A percentile compares a stretch with the other conserved stretches of the same genome.
Evolutionary conservation across 1,140 invertebrate species (phyloP).

Genomic region (Temnothorax nylanderi): DNA sequence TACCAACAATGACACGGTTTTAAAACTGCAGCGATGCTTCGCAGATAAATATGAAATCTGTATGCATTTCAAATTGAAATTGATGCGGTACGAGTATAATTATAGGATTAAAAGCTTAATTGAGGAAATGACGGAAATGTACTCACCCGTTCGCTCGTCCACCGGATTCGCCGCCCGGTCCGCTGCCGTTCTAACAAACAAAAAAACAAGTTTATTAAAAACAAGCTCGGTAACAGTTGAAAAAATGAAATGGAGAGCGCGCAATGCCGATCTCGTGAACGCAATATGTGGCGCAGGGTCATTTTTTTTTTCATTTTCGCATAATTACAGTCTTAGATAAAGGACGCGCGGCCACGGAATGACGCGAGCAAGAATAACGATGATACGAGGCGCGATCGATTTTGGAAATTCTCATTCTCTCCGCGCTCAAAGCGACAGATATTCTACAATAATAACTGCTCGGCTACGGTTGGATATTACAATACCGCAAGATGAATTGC

Average conservation of each 20-base stretch:
- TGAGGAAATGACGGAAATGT: not conserved
- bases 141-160: slow-evolving; percentile 93
- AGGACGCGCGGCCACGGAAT: slow-evolving; percentile 57
- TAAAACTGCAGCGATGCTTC: not conserved
- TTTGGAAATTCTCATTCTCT: slow-evolving; percentile 16
- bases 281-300: slow-evolving; percentile 66
- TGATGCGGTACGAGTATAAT: not conserved
- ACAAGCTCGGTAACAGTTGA: slow-evolving; percentile 84
- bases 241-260: slow-evolving; percentile 80
- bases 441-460: slow-evolving; percentile 7
- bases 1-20: not conserved
- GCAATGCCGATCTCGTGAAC: slow-evolving; percentile 79
- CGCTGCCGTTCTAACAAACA: slow-evolving; percentile 93
- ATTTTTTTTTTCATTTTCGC: slow-evolving; percentile 28
- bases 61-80: not conserved
- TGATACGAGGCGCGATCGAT: not conserved
- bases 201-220: slow-evolving; percentile 87
- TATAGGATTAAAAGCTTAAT: slow-evolving; percentile 12
- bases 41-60: not conserved
- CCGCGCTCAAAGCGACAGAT: not conserved
- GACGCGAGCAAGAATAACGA: slow-evolving; percentile 5
- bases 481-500: slow-evolving; percentile 7
- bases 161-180: slow-evolving; percentile 90
- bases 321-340: slow-evolving; percentile 67
- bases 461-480: slow-evolving; percentile 16